Percentiles rank a stretch among this genome's conserved stretches.
These are phyloP conservation scores for Aporophyla nigra DNA, from an alignment of 2,888 invertebrate species.

Conservation along the genomic window DNA sequence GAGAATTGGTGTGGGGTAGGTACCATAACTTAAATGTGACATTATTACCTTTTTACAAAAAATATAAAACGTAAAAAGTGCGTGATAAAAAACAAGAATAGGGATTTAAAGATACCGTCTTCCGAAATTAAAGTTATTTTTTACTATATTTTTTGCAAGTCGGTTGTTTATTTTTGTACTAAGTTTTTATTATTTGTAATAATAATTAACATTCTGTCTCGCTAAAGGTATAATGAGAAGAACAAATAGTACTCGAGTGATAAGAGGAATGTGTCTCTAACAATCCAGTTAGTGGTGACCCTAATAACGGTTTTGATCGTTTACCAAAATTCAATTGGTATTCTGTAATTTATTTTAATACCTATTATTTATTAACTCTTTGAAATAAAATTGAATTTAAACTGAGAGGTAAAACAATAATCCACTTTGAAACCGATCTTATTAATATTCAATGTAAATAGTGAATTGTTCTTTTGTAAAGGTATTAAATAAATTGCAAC, in stretches of 20 bases:
- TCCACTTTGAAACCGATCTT: slow-evolving; percentile 13
- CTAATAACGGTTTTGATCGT: not conserved
- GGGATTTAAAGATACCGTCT: too few relatives aligned
- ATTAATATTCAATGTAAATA: slow-evolving; percentile 36
- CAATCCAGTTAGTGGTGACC: slow-evolving; percentile 4
- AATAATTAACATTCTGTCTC: not conserved
- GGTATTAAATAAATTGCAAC: slow-evolving; percentile 11
- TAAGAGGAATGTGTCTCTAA: not conserved
- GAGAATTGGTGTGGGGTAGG: too few relatives aligned
- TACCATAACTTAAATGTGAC: too few relatives aligned
- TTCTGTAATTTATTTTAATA: slow-evolving; percentile 2
- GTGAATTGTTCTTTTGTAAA: slow-evolving; percentile 17
- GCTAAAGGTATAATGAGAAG: not conserved
- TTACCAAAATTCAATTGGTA: slow-evolving; percentile 18
- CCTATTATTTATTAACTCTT: slow-evolving; percentile 20
- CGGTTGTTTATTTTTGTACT: too few relatives aligned
- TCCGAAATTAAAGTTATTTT: too few relatives aligned
- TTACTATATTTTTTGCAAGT: too few relatives aligned
- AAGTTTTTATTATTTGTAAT: too few relatives aligned
- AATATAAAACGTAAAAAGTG: too few relatives aligned
- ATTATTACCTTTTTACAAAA: too few relatives aligned
- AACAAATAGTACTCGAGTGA: not conserved
- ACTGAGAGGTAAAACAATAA: not conserved
- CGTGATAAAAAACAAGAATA: too few relatives aligned
- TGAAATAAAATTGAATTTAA: slow-evolving; percentile 30